These are phyloP conservation scores for Pristionchus maxplancki DNA, from an alignment of 2,888 invertebrate species.

Conservation along the genomic window DNA sequence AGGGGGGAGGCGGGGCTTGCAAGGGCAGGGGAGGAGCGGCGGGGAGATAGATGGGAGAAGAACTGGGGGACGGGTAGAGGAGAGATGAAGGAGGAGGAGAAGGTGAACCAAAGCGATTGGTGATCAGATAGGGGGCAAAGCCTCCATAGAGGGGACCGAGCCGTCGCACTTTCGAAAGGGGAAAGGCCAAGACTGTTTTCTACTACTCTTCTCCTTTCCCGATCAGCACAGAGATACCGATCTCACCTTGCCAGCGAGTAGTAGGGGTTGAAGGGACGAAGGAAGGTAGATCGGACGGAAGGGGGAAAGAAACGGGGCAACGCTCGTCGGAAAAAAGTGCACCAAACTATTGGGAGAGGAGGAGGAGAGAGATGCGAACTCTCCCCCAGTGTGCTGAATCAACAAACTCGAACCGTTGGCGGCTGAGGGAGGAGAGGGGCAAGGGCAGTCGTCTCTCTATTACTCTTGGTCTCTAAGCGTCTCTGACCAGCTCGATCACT, in stretches of 20 bases:
- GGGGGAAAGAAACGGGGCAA: neutral
- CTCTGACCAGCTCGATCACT: neutral
- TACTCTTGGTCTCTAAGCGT: neutral
- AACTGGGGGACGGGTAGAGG: conserved; percentile 12
- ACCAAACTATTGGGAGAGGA: conserved; percentile 28
- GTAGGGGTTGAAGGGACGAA: neutral
- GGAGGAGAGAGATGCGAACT: neutral
- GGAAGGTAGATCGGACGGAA: neutral
- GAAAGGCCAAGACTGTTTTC: neutral
- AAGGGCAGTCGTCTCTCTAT: neutral
- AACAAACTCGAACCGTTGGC: conserved; percentile 44
- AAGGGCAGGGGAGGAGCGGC: conserved; percentile 26
- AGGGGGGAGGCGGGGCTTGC: neutral
- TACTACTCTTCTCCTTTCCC: neutral
- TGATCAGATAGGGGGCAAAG: conserved; percentile 14
- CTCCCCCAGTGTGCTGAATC: conserved; percentile 43
- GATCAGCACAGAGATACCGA: conserved; percentile 6
- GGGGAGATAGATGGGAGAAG: conserved; percentile 24
- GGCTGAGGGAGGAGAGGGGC: neutral
- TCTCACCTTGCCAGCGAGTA: conserved; percentile 6
- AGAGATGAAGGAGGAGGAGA: neutral
- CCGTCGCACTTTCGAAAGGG: neutral
- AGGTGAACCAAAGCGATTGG: neutral
- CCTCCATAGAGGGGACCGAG: neutral
- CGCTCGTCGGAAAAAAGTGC: conserved; percentile 1